Evolutionary conservation across 2,113 vertebrate species (phyloP), one percentile per base, ranked within the genome.

Genomic region (Chauna torquata): DNA sequence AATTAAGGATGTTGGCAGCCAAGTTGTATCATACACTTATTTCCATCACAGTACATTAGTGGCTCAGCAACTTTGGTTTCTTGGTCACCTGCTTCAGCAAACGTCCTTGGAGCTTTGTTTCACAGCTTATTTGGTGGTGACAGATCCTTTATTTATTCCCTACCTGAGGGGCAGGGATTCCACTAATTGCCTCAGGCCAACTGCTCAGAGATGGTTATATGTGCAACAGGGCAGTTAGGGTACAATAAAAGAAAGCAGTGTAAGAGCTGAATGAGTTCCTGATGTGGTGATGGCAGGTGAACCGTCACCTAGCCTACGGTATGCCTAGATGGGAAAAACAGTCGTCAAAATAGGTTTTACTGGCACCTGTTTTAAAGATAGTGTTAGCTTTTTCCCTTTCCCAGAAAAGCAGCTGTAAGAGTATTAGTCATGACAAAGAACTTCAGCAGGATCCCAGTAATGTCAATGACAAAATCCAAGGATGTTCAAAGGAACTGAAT

Each of bases 1-100:
- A 97, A 97, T 97, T 97, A 96, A 97, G 97, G 97, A 96, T 96
- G 96, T 97, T 97, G 96, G 95, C 97, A 95, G 94, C 96, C 96
- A 97, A 95, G 66, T 92, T 97, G 86, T 92, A 92, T 89, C 91
- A 82, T 88, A 91, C 23, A 11, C 59, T 96, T 97, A 96, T 97
- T 96, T 97, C 91, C 82, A 86, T 75, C 71, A 47, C 82, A 94
- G 91, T 76, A 38, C 28, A 64, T 96, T 94, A 94, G 57, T 93
- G 96, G 93, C 94, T 96, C 89, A 96, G 93, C 91, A 95, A 91
- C 86, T 96, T 95, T 74, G 86, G 92, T 82, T 93, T 65, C 42
- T 77, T 59, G 70, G 70, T 97, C 93, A 95, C 97, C 96, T 98
- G 97, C 96, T 97, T 97, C 91, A 52, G 95, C 87, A 97, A 95